A percentile compares a stretch with the other conserved stretches of the same genome.
phyloP scores from a whole-genome alignment of 2,113 vertebrate species.

The Corythaixoides concolor region DNA sequence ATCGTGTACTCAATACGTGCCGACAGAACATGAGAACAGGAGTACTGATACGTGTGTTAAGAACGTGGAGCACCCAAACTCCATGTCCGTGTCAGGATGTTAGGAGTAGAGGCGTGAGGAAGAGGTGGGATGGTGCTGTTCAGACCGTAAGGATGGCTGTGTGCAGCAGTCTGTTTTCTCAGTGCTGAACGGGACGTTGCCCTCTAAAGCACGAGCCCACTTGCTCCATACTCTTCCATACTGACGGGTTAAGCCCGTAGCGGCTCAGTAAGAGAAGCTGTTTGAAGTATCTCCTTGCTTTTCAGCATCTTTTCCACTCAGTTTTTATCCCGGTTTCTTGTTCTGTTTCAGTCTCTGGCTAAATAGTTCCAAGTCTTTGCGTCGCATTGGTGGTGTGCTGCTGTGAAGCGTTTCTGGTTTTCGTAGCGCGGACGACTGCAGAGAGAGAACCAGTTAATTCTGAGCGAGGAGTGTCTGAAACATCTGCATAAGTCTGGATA shows the following conservation, averaged over 20 bases:
- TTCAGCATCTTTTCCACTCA: background rate
- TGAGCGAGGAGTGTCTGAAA: background rate
- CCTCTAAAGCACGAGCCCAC: background rate
- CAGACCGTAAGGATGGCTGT: fast-evolving
- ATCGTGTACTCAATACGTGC: background rate
- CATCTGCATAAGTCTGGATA: background rate
- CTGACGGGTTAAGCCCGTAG: fast-evolving
- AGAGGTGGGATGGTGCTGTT: background rate
- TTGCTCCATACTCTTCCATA: no score
- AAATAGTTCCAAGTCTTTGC: background rate
- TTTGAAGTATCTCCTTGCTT: background rate
- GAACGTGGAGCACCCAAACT: background rate
- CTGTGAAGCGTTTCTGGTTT: background rate
- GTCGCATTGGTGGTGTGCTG: background rate
- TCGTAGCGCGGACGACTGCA: no score
- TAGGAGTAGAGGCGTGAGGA: background rate
- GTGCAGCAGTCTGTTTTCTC: fast-evolving
- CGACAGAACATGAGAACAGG: background rate
- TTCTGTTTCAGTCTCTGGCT: background rate
- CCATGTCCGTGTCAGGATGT: fast-evolving
- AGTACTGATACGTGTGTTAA: background rate
- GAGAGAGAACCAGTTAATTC: background rate
- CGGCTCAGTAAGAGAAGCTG: background rate
- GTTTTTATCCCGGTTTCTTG: background rate
- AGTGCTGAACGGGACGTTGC: background rate